Evolutionary conservation across 2,113 vertebrate species (phyloP).

Genomic region (Pao palembangensis): DNA sequence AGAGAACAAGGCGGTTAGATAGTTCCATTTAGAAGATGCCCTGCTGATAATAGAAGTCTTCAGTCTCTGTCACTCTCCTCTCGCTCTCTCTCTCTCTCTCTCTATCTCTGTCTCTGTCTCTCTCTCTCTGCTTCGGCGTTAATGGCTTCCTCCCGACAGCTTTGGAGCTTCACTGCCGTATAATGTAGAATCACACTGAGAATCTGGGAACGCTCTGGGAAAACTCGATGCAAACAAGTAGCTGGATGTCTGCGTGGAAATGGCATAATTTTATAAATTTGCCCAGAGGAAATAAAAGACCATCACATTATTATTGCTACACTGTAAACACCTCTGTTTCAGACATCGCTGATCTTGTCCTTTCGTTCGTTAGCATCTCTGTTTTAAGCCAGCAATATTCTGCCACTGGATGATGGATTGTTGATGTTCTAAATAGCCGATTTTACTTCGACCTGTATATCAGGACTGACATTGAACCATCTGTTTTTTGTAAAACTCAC

Average conservation of each 20-base stretch:
- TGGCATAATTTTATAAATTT: neutral
- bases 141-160: constrained; percentile 45
- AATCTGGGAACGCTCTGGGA: constrained; percentile 7
- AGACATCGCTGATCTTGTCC: too few relatives aligned
- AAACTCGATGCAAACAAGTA: constrained; percentile 10
- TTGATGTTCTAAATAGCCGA: too few relatives aligned
- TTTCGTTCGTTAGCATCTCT: too few relatives aligned
- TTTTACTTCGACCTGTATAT: too few relatives aligned
- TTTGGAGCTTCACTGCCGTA: constrained; percentile 19
- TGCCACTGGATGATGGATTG: too few relatives aligned
- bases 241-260: neutral
- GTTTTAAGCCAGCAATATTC: too few relatives aligned
- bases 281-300: constrained; percentile 2
- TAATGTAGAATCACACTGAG: constrained; percentile 14
- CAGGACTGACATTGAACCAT: too few relatives aligned
- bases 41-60: constrained; percentile 69
- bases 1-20: constrained; percentile 57
- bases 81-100: constrained; percentile 4
- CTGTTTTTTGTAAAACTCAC: too few relatives aligned
- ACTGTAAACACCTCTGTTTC: neutral
- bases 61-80: constrained; percentile 57
- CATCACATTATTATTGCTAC: too few relatives aligned
- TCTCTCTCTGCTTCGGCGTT: constrained; percentile 24
- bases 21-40: constrained; percentile 63
- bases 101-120: neutral